Conservation (phyloP, 2,113 vertebrate genomes). For the Dasyurus viverrinus region DNA sequence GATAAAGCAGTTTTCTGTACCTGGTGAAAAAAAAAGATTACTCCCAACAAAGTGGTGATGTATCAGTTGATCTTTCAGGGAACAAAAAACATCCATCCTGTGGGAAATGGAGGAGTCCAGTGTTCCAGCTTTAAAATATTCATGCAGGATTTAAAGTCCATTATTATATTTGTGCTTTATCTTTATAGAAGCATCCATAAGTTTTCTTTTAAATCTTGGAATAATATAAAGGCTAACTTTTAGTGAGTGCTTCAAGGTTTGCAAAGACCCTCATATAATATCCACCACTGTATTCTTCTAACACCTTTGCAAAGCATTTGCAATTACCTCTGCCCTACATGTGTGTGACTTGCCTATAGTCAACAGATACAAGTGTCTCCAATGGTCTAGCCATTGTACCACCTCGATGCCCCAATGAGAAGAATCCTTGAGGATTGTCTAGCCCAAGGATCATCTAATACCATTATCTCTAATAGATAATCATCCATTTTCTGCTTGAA, state of each 20-base stretch:
- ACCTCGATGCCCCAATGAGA: neutral
- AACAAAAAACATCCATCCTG: too few relatives aligned
- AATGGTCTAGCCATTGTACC: neutral
- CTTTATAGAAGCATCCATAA: neutral
- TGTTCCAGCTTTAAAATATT: conserved; percentile 10
- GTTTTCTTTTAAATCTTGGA: neutral
- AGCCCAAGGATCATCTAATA: neutral
- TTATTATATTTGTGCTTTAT: neutral
- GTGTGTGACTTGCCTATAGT: neutral
- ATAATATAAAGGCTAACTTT: neutral
- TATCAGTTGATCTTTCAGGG: neutral
- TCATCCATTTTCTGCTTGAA: neutral
- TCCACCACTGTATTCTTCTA: neutral
- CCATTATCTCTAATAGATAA: neutral
- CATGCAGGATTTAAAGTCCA: neutral
- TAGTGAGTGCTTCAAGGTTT: neutral
- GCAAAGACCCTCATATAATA: neutral
- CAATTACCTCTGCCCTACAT: neutral
- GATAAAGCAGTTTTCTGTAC: neutral
- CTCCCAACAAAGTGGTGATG: neutral
- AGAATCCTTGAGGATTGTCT: neutral
- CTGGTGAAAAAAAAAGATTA: neutral
- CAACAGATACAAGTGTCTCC: neutral
- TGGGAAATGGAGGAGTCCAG: neutral
- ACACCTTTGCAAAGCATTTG: neutral